Percentiles rank a stretch among this genome's conserved stretches.
These are phyloP conservation scores for Lasioglossum leucozonium DNA, from an alignment of 2,888 invertebrate species.

Conservation along the genomic window DNA sequence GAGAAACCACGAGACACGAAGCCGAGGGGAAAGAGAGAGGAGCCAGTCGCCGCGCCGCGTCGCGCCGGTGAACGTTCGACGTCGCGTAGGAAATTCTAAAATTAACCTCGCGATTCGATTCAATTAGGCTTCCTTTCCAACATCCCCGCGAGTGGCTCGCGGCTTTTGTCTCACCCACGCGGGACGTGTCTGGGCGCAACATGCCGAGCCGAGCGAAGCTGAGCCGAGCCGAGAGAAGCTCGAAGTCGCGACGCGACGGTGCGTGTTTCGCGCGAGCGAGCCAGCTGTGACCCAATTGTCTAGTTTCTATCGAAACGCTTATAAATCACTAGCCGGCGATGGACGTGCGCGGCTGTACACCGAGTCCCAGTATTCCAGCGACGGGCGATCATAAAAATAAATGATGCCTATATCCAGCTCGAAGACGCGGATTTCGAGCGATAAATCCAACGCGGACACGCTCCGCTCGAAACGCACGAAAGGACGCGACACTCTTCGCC, in stretches of 20 bases:
- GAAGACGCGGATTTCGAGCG: constrained; percentile 16
- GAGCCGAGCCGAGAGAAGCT: background rate
- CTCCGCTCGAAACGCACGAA: background rate
- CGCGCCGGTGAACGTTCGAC: constrained; percentile 14
- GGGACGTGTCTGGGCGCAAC: constrained; percentile 28
- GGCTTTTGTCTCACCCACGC: constrained; percentile 63
- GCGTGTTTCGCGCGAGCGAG: constrained; percentile 31
- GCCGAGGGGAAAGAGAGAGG: constrained; percentile 9
- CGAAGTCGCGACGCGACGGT: constrained; percentile 1
- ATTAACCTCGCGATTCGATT: constrained; percentile 56
- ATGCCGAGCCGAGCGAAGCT: background rate
- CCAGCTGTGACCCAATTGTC: constrained; percentile 67
- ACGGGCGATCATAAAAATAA: constrained; percentile 37
- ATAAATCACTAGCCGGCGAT: constrained; percentile 46
- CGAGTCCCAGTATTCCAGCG: background rate
- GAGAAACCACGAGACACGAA: constrained; percentile 4
- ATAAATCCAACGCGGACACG: constrained; percentile 20
- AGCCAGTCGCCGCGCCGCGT: background rate
- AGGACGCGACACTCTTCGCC: background rate
- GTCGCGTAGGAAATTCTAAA: constrained; percentile 53
- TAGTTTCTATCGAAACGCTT: constrained; percentile 59
- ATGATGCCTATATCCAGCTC: constrained; percentile 39
- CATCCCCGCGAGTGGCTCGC: constrained; percentile 34
- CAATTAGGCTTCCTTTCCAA: constrained; percentile 51
- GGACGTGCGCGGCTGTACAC: constrained; percentile 9